Percentiles rank a stretch among this genome's conserved stretches.
These are phyloP conservation scores for Oeneis ivallda DNA, from an alignment of 2,888 invertebrate species.

Conservation along the genomic window DNA sequence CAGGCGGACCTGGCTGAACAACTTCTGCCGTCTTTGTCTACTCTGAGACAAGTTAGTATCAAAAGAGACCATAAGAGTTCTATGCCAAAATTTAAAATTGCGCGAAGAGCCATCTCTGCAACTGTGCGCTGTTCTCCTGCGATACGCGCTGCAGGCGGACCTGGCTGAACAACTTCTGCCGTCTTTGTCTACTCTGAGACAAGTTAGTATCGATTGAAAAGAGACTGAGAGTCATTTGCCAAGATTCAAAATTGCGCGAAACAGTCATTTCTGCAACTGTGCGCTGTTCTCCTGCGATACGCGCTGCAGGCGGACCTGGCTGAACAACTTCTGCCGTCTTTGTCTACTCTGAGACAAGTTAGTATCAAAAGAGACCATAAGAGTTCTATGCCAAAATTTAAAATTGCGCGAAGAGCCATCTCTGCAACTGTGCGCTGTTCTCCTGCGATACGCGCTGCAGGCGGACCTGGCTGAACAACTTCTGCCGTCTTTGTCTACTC, in stretches of 20 bases:
- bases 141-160: conserved; percentile 86
- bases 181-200: not conserved
- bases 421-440: too few species aligned
- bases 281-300: conserved; percentile 92
- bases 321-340: conserved; percentile 91
- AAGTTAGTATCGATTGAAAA: not conserved
- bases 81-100: not conserved
- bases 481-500: too few species aligned
- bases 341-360: conserved; percentile 93
- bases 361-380: not conserved
- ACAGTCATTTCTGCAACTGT: conserved; percentile 97
- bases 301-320: conserved; percentile 90
- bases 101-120: conserved; percentile 98
- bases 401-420: too few species aligned
- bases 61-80: not conserved
- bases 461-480: too few species aligned
- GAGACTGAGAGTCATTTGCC: too few species aligned
- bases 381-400: not conserved
- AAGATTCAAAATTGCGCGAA: conserved; percentile 84
- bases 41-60: conserved; percentile 87
- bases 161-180: too few species aligned
- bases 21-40: conserved; percentile 93
- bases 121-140: conserved; percentile 92
- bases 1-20: conserved; percentile 90
- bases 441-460: too few species aligned